phyloP scores from a whole-genome alignment of 2,113 vertebrate genomes.

The Ivindomyrus marchei region DNA sequence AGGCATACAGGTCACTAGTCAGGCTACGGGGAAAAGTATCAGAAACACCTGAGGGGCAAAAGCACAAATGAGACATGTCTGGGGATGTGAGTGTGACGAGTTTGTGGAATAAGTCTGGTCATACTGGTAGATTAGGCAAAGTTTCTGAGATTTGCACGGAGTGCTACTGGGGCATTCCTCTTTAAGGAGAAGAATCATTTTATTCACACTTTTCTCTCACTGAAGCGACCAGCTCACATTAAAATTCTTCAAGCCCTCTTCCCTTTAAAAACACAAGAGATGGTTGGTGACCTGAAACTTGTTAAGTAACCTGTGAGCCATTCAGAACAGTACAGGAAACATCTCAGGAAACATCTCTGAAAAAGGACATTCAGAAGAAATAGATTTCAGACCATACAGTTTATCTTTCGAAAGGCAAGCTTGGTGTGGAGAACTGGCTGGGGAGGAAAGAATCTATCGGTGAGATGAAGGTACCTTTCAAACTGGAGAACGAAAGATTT shows the following conservation, averaged over 20 bases:
- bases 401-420: conserved; percentile 19
- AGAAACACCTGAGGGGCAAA: too few species aligned
- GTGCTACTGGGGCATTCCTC: conserved; percentile 7
- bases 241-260: conserved; percentile 69
- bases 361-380: conserved; percentile 23
- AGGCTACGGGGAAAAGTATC: too few species aligned
- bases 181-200: conserved; percentile 35
- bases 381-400: conserved; percentile 11
- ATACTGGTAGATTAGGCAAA: not conserved
- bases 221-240: conserved; percentile 68
- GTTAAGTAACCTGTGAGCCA: conserved; percentile 26
- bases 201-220: conserved; percentile 51
- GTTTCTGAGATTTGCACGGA: conserved; percentile 18
- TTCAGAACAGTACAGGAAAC: conserved; percentile 18
- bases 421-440: conserved; percentile 28
- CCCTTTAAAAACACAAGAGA: conserved; percentile 63
- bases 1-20: too few species aligned
- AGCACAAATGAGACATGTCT: too few species aligned
- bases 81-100: too few species aligned
- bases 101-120: too few species aligned
- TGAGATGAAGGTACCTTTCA: conserved; percentile 21
- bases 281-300: conserved; percentile 39
- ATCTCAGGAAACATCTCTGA: conserved; percentile 22
- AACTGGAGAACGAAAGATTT: conserved; percentile 16
- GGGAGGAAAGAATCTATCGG: conserved; percentile 36